Base-by-base conservation (phyloP, 1,140 invertebrate genomes). In the Cephus cinctus region DNA sequence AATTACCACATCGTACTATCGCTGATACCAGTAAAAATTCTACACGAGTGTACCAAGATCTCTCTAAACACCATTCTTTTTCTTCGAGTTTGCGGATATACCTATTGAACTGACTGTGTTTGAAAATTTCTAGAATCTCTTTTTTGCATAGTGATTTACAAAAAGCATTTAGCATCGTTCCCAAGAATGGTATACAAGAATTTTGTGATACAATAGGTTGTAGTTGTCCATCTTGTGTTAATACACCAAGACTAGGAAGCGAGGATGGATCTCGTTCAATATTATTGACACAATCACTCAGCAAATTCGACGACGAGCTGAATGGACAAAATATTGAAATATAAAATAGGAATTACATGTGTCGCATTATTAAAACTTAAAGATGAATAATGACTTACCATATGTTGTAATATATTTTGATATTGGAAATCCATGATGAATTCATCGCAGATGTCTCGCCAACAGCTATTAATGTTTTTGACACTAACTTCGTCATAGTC, bases 291-390 rank as follows among this genome's bases (percentile, higher is more conserved):
- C 47, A 51, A 9, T 55, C 39, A 9, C 63, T 63, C 18, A 76
- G 48, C 42, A 77, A 63, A 63, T 77, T 77, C 14, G 75, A 77
- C 0, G 50, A 61, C 1, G 43, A 58, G 20, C 71, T 75, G 46
- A 5, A 62, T 47, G n/a, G n/a, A n/a, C n/a, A 47, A 21, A 60
- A 42, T 43, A 41, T n/a, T 20, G 14, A 42, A 12, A 9, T 11
- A 23, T 11, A 6, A 18, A 5, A 4, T 23, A 25, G 27, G 32
- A 5, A 35, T 8, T 30, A 36, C 30, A 21, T 16, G 5, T 27
- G 25, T 9, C 14, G 21, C 18, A 22, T 5, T 12, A 5, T 25
- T 25, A 22, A 35, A 35, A 39, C n/a, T 27, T 27, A 8, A 35
- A 16, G 43, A 21, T 16, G 19, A 39, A 6, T 32, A 35, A 16